Conservation (phyloP, 2,797 vertebrate genomes). For the Hemibagrus guttatus region DNA sequence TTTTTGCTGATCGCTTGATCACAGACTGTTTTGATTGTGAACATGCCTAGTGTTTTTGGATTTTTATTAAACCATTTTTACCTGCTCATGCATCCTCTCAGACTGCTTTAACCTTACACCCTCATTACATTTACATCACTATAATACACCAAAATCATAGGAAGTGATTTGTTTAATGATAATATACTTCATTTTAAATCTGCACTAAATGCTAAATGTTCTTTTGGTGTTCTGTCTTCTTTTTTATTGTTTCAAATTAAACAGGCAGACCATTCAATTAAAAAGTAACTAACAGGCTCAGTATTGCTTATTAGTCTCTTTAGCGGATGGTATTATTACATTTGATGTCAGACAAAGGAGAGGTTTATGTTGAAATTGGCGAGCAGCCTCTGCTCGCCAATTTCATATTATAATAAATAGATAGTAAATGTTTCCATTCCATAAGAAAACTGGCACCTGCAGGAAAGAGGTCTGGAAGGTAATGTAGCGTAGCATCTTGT, state of each 20-base stretch:
- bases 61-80: too few species aligned
- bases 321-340: conserved; percentile 14
- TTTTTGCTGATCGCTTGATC: too few species aligned
- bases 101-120: neutral
- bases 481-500: conserved; percentile 78
- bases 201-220: conserved; percentile 7
- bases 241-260: neutral
- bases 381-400: conserved; percentile 59
- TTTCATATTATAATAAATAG: conserved; percentile 74
- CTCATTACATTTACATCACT: neutral
- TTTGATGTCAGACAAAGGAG: conserved; percentile 39
- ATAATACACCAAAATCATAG: neutral
- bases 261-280: neutral
- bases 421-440: conserved; percentile 73
- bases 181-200: conserved; percentile 4
- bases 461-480: conserved; percentile 70
- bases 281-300: neutral
- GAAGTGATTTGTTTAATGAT: neutral
- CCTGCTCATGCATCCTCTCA: too few species aligned
- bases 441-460: conserved; percentile 67
- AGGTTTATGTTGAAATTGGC: conserved; percentile 46
- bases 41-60: too few species aligned
- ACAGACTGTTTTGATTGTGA: too few species aligned
- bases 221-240: conserved; percentile 3
- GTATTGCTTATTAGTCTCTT: conserved; percentile 4